phyloP scores from a whole-genome alignment of 1,140 invertebrate species.

The Reticulitermes speratus region DNA sequence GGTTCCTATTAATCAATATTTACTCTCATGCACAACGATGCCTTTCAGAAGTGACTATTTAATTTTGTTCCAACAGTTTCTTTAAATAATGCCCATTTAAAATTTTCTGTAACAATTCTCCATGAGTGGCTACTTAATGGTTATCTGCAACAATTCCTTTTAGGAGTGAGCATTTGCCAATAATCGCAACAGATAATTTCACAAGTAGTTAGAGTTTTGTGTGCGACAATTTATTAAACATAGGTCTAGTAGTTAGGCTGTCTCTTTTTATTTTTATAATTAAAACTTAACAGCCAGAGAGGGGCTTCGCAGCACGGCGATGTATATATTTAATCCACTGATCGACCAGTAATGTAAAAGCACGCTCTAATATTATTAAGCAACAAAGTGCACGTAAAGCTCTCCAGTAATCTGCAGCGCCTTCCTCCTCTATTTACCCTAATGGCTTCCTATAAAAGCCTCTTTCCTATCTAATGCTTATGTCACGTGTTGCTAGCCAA shows the following conservation, averaged over 20 bases:
- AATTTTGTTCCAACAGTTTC: too few relatives aligned
- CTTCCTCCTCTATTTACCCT: slow-evolving; percentile 10
- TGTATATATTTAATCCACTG: neutral
- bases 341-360: slow-evolving; percentile 11
- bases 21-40: too few relatives aligned
- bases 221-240: neutral
- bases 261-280: neutral
- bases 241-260: neutral
- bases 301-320: neutral
- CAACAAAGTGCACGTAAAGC: slow-evolving; percentile 5
- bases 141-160: too few relatives aligned
- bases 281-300: neutral
- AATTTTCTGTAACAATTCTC: too few relatives aligned
- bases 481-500: slow-evolving; percentile 12
- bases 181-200: too few relatives aligned
- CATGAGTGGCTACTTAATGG: too few relatives aligned
- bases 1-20: too few relatives aligned
- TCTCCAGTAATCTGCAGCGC: neutral
- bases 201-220: too few relatives aligned
- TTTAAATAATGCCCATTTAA: too few relatives aligned
- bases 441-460: slow-evolving; percentile 3
- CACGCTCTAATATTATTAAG: neutral
- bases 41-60: too few relatives aligned
- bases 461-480: slow-evolving; percentile 8
- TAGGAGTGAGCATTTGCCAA: too few relatives aligned